These are phyloP conservation scores for Lophius americanus DNA, from an alignment of 2,797 vertebrate genomes.

Conservation along the genomic window DNA sequence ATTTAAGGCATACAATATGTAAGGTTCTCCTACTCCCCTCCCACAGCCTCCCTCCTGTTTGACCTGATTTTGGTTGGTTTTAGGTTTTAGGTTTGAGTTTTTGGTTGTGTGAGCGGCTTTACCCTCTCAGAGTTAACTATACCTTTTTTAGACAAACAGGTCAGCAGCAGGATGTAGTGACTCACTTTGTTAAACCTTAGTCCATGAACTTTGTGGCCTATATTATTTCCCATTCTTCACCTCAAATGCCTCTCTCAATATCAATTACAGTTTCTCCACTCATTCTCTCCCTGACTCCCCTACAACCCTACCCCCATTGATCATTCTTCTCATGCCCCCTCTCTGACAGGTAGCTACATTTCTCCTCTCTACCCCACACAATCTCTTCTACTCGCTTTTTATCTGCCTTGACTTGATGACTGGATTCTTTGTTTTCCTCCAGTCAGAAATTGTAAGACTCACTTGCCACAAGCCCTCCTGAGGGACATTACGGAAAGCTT, in stretches of 20 bases:
- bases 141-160: conserved; percentile 28
- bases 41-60: conserved; percentile 49
- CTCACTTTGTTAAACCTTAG: conserved; percentile 46
- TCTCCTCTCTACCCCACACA: not conserved
- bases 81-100: conserved; percentile 20
- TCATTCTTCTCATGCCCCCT: conserved; percentile 9
- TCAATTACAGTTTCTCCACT: conserved; percentile 24
- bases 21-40: conserved; percentile 37
- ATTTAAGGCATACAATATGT: conserved; percentile 26
- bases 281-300: not conserved
- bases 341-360: not conserved
- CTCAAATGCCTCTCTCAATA: conserved; percentile 25
- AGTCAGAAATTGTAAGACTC: conserved; percentile 36
- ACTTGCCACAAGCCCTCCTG: conserved; percentile 3
- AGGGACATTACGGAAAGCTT: conserved; percentile 13
- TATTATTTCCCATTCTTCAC: conserved; percentile 34
- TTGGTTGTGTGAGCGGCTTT: conserved; percentile 29
- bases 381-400: conserved; percentile 11
- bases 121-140: conserved; percentile 11
- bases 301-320: no score
- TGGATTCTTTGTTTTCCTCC: conserved; percentile 42
- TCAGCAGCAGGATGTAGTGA: conserved; percentile 47
- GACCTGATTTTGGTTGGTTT: conserved; percentile 48
- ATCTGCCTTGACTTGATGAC: conserved; percentile 46
- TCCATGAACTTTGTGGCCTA: conserved; percentile 36